Conservation (phyloP, 1,140 invertebrate genomes). For the Psilanteris sp. region DNA sequence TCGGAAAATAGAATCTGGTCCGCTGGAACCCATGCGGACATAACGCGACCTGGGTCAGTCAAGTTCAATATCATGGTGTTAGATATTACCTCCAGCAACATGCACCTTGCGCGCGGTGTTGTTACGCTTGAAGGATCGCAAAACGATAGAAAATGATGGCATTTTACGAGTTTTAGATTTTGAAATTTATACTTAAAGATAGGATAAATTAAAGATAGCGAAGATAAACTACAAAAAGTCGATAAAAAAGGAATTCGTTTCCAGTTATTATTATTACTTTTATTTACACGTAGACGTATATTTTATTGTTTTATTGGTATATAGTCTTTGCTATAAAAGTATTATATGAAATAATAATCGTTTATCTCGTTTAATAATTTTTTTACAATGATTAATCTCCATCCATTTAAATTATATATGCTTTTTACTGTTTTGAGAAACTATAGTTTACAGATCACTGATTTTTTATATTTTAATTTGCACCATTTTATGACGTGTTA, state of each 20-base stretch:
- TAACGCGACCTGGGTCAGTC: slow-evolving; percentile 52
- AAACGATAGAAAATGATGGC: slow-evolving; percentile 56
- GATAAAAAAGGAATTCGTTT: slow-evolving; percentile 22
- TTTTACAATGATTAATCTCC: too few relatives aligned
- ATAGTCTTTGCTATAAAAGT: too few relatives aligned
- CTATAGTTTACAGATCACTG: too few relatives aligned
- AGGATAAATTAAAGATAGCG: slow-evolving; percentile 14
- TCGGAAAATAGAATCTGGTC: slow-evolving; percentile 45
- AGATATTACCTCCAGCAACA: slow-evolving; percentile 39
- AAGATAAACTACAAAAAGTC: background rate
- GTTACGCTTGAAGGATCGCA: slow-evolving; percentile 54
- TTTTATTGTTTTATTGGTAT: too few relatives aligned
- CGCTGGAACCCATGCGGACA: slow-evolving; percentile 37
- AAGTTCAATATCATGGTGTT: slow-evolving; percentile 46
- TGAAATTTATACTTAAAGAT: slow-evolving; percentile 29
- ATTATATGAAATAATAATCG: too few relatives aligned
- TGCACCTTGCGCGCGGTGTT: slow-evolving; percentile 43
- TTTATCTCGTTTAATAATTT: too few relatives aligned
- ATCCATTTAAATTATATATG: too few relatives aligned
- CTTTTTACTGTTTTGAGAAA: too few relatives aligned
- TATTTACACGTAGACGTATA: too few relatives aligned
- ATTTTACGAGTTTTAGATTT: slow-evolving; percentile 55
- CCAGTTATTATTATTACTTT: too few relatives aligned
- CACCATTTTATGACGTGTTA: too few relatives aligned
- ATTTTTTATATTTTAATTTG: too few relatives aligned